These are phyloP conservation scores for Halichoeres trimaculatus DNA, from an alignment of 2,113 vertebrate genomes.

Conservation along the genomic window DNA sequence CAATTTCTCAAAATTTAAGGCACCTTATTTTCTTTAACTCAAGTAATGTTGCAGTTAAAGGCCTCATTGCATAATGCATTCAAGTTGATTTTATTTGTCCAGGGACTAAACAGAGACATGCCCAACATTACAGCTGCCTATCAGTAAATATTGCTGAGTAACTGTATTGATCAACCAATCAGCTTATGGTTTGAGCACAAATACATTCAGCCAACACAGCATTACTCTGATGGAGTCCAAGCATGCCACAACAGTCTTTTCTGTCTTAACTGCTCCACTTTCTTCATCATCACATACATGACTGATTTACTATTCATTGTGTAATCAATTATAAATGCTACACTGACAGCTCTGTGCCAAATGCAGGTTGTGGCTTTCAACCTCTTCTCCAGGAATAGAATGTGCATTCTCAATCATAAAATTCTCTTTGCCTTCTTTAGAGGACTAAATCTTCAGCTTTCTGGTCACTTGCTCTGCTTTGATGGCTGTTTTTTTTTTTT, in stretches of 20 bases:
- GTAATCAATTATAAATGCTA: slow-evolving; percentile 48
- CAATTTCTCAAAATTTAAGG: background rate
- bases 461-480: slow-evolving; percentile 7
- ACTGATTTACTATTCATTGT: slow-evolving; percentile 14
- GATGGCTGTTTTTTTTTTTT: background rate
- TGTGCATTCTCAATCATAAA: slow-evolving; percentile 49
- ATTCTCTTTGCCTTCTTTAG: slow-evolving; percentile 18
- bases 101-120: too few species aligned
- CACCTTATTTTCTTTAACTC: background rate
- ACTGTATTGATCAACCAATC: background rate
- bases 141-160: too few species aligned
- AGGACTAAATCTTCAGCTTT: slow-evolving; percentile 1
- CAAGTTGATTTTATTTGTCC: too few species aligned
- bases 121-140: too few species aligned
- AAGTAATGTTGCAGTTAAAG: too few species aligned
- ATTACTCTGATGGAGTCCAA: background rate
- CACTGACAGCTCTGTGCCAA: slow-evolving; percentile 32
- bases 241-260: background rate
- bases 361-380: slow-evolving; percentile 9
- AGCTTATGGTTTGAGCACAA: background rate
- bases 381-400: slow-evolving; percentile 17
- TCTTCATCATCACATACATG: background rate
- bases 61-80: too few species aligned
- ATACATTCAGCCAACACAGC: background rate
- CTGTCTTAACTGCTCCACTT: background rate